phyloP scores from a whole-genome alignment of 35 echinoderm and acorn worm genomes.

The Hemicentrotus pulcherrimus region DNA sequence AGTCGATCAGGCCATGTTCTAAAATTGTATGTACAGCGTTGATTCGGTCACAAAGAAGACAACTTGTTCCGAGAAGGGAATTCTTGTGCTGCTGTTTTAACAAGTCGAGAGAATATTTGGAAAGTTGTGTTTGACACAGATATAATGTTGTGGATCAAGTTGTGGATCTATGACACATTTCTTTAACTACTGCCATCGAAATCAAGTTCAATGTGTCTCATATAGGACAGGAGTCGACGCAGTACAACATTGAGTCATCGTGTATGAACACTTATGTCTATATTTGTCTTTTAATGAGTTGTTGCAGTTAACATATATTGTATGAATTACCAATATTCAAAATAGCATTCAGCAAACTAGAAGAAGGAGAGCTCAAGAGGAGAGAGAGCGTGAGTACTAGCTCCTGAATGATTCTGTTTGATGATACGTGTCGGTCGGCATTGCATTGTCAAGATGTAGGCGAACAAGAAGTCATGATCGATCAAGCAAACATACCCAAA shows the following conservation, averaged over 20 bases:
- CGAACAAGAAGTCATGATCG: conserved; percentile 33
- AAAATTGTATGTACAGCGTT: not conserved
- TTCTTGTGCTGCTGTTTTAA: not conserved
- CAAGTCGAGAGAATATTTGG: not conserved
- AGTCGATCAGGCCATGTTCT: conserved; percentile 46
- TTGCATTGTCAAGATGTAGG: not conserved
- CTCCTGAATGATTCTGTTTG: not conserved
- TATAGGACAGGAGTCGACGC: not conserved
- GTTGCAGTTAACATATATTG: not conserved
- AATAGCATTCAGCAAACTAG: not conserved
- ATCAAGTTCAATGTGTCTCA: not conserved
- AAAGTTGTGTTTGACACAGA: not conserved
- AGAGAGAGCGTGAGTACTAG: not conserved
- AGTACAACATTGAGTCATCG: not conserved
- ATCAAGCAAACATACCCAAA: not conserved
- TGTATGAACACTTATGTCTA: not conserved
- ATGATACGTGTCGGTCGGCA: not conserved
- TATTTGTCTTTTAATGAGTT: not conserved
- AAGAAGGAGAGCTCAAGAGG: not conserved
- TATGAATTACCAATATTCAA: not conserved
- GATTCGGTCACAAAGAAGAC: not conserved
- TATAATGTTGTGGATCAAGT: not conserved
- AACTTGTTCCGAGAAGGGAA: not conserved
- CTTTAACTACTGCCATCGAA: not conserved
- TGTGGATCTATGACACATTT: conserved; percentile 4